These are phyloP conservation scores for Bruchidius siliquastri DNA, from an alignment of 2,888 invertebrate genomes.

Conservation along the genomic window DNA sequence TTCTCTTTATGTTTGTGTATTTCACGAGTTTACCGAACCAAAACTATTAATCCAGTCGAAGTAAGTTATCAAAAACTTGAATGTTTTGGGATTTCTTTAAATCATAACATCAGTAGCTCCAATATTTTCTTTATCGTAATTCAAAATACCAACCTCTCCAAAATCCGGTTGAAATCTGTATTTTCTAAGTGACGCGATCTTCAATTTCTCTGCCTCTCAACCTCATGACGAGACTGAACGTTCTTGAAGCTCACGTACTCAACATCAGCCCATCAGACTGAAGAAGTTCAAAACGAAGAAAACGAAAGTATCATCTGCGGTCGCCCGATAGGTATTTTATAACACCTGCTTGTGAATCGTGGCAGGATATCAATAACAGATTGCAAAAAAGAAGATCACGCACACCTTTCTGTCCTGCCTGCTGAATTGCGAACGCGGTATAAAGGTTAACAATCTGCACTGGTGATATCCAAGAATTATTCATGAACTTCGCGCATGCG, in stretches of 20 bases:
- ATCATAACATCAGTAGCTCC: too few species aligned
- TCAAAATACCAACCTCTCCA: too few species aligned
- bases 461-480: neutral
- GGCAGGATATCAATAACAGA: neutral
- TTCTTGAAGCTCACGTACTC: neutral
- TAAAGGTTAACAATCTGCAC: neutral
- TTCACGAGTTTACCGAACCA: too few species aligned
- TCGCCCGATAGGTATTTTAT: neutral
- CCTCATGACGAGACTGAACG: neutral
- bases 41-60: too few species aligned
- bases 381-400: neutral
- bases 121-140: too few species aligned
- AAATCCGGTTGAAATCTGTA: too few species aligned
- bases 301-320: neutral
- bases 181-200: too few species aligned
- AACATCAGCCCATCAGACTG: neutral
- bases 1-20: too few species aligned
- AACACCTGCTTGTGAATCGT: neutral
- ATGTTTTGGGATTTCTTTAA: too few species aligned
- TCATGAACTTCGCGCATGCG: neutral
- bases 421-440: neutral
- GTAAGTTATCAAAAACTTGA: too few species aligned
- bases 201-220: too few species aligned
- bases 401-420: neutral
- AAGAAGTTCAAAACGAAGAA: neutral